Evolutionary conservation across 2,113 vertebrate species (phyloP), one percentile per base, ranked within the genome.

Genomic region (Machaerirhynchus nigripectus): DNA sequence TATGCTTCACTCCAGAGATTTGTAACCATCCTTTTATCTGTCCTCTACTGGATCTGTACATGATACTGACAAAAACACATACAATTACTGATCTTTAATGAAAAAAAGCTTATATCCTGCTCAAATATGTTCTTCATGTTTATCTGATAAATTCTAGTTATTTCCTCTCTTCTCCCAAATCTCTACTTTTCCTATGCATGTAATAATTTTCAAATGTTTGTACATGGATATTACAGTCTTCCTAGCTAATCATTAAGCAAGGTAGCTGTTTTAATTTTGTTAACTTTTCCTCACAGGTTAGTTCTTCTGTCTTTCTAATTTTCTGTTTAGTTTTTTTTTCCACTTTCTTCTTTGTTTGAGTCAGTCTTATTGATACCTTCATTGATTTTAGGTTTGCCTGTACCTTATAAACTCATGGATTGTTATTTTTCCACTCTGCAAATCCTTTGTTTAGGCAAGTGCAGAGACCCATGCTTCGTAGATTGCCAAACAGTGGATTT

Each of bases 401-500:
- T 39, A 46, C 6, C 18, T 21, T 24, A 2, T 13, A 69, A 85
- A 6, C 5, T 49, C 64, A 33, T 7, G 26, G 37, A 65, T 53
- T 63, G 14, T 69, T 60, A n/a, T 80, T 91, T 64, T 83, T 81
- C 49, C 55, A 47, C 9, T 64, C 55, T 35, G 13, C 1, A 88
- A 84, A 61, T 44, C 26, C 21, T 85, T 61, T 67, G 5, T 52
- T 94, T 73, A 59, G 87, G 30, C 30, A 53, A 27, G 35, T 59
- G 23, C 27, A 90, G 63, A 78, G 40, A 13, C 19, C 53, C 12
- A 1, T 50, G 19, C 17, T 60, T 81, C 35, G 42, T 11, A 21
- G 0, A 0, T 17, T 84, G 60, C 23, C 60, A 55, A 77, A 63
- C 1, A 2, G 19, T 15, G 59, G 49, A 59, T 52, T 8, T 47